Conservation (phyloP, 2,888 invertebrate genomes). For the Trisateles emortualis region DNA sequence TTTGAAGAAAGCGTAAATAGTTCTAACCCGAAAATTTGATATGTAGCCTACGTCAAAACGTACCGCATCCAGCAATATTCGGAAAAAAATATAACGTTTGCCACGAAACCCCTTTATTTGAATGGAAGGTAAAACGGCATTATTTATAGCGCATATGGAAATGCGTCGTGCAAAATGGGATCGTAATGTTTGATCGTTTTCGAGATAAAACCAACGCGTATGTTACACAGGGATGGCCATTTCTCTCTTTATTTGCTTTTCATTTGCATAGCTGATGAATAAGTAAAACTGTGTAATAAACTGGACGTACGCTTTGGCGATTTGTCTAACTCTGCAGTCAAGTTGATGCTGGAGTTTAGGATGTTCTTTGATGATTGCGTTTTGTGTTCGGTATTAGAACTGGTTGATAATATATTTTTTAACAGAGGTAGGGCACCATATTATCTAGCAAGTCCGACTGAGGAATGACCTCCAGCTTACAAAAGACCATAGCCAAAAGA, state of each 20-base stretch:
- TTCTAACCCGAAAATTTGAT: neutral
- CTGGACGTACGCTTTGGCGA: constrained; percentile 45
- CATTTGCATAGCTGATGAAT: constrained; percentile 75
- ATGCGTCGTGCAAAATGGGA: constrained; percentile 70
- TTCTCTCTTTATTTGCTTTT: constrained; percentile 74
- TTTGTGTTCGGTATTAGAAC: neutral
- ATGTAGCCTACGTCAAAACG: constrained; percentile 9
- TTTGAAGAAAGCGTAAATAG: constrained; percentile 33
- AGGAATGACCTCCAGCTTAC: no score
- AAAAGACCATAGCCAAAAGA: no score
- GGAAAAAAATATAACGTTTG: constrained; percentile 35
- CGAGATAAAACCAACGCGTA: constrained; percentile 69
- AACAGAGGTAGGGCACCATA: no score
- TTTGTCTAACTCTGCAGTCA: constrained; percentile 37
- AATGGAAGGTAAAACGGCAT: constrained; percentile 65
- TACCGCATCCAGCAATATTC: constrained; percentile 46
- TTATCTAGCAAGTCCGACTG: no score
- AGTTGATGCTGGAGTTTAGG: constrained; percentile 22
- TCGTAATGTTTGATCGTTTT: constrained; percentile 77
- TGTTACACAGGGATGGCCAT: constrained; percentile 60
- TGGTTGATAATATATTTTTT: no score
- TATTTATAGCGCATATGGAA: constrained; percentile 75
- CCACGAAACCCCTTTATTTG: constrained; percentile 52
- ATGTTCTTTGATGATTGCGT: neutral
- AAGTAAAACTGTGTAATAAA: constrained; percentile 62